Evolutionary conservation across 2,113 vertebrate species (phyloP), one percentile per base, ranked within the genome.

Genomic region (Percopsis transmontana): DNA sequence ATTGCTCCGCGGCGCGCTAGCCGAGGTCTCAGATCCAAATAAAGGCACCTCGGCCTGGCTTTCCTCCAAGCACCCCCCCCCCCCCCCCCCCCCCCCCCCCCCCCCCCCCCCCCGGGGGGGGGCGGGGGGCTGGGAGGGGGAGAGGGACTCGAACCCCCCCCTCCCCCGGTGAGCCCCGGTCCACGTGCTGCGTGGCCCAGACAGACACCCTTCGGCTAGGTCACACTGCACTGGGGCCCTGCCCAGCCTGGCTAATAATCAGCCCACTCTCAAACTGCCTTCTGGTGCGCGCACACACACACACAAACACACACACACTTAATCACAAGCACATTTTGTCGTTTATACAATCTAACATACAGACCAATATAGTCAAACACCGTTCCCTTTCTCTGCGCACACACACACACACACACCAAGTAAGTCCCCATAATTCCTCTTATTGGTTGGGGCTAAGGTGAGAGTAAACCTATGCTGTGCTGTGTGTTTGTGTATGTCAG

Each of bases 101-200:
- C 11, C 45, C 45, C 45, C 45, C 11, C 45, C 48, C 48, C 48
- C 48, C 48, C n/a, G 20, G 50, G 9, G 45, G 39, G 54, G 14
- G 44, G 21, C 27, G 27, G 27, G 27, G 27, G 27, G 27, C 5
- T 9, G 55, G 63, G 52, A 62, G 19, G 75, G 66, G 69, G 71
- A 66, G 51, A 41, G 52, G 58, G 54, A 44, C 64, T 24, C 70
- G 38, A 8, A 57, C 58, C 18, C 52, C 23, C 9, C 62, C 73
- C 72, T 58, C 63, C 78, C 68, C 77, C 64, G 66, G 67, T 50
- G 71, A 70, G 85, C 69, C 67, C 85, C 63, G 59, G 68, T 83
- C 88, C 88, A 90, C 83, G 85, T 89, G 88, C 88, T 90, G 80
- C 39, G 41, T 70, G 69, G 79, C 78, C 80, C 82, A 90, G 90